Percentiles rank a stretch among this genome's conserved stretches.
Conservation (phyloP, 1,140 invertebrate genomes). For the Anadara kagoshimensis region DNA sequence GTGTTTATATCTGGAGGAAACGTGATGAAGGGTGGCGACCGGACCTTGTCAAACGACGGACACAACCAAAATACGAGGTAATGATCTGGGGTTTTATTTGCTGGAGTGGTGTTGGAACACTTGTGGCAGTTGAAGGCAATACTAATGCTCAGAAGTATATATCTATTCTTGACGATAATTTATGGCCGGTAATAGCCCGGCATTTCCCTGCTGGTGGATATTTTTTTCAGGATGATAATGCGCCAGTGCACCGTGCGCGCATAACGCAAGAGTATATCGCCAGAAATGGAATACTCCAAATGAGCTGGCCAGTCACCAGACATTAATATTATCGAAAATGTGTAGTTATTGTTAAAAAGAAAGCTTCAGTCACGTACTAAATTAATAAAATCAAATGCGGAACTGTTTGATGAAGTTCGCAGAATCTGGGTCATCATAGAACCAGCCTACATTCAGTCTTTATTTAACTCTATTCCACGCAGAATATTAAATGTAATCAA, state of each 20-base stretch:
- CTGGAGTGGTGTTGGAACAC: neutral
- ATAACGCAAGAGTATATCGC: conserved; percentile 17
- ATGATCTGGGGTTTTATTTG: conserved; percentile 7
- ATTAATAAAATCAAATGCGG: too few relatives aligned
- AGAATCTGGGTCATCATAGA: too few relatives aligned
- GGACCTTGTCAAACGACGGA: conserved; percentile 1
- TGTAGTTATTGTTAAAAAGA: conserved; percentile 25
- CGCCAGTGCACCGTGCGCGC: conserved; percentile 10
- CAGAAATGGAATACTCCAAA: conserved; percentile 15
- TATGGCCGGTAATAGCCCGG: conserved; percentile 3
- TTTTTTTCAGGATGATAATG: conserved; percentile 25
- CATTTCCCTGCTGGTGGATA: conserved; percentile 11
- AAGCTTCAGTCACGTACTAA: too few relatives aligned
- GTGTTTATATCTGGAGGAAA: too few relatives aligned
- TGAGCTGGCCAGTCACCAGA: conserved; percentile 19
- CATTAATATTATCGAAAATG: conserved; percentile 22
- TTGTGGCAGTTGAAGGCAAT: too few relatives aligned
- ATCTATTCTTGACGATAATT: too few relatives aligned
- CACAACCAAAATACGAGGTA: neutral
- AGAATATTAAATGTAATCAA: too few relatives aligned
- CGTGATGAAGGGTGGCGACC: neutral
- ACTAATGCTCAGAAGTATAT: too few relatives aligned
- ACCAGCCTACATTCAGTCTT: too few relatives aligned
- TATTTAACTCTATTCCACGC: too few relatives aligned
- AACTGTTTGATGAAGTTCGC: too few relatives aligned